phyloP scores from a whole-genome alignment of 2,888 invertebrate genomes.

The Drosophila cognata region DNA sequence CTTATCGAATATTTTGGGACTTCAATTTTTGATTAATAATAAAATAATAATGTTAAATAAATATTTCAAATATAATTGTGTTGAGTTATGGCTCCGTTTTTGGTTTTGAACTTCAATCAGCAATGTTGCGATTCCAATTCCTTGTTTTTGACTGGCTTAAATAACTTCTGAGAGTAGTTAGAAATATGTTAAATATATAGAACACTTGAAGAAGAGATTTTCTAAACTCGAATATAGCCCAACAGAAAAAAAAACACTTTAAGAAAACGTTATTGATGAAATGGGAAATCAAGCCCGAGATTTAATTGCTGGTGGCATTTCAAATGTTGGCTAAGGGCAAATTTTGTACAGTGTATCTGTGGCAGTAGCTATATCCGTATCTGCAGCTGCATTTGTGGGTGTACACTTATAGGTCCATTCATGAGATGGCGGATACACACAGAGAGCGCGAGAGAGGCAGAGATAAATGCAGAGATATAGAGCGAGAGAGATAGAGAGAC shows the following conservation, averaged over 20 bases:
- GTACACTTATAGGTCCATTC: constrained; percentile 40
- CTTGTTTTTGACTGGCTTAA: background rate
- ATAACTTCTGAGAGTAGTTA: background rate
- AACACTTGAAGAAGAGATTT: background rate
- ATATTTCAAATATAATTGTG: background rate
- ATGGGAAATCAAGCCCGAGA: background rate
- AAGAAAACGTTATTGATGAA: background rate
- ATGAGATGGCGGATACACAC: constrained; percentile 51
- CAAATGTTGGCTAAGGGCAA: background rate
- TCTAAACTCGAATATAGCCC: background rate
- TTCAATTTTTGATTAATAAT: no score
- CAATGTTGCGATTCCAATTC: background rate
- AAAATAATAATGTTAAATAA: no score
- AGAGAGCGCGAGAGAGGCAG: constrained; percentile 14
- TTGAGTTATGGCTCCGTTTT: background rate
- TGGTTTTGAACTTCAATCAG: background rate
- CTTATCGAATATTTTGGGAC: no score
- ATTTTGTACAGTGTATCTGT: constrained; percentile 1
- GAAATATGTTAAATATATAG: background rate
- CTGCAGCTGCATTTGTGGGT: constrained; percentile 46
- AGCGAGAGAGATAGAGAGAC: no score
- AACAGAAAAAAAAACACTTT: background rate
- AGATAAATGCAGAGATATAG: constrained; percentile 17
- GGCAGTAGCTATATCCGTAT: constrained; percentile 5
- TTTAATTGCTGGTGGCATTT: background rate